Evolutionary conservation across 2,888 invertebrate species (phyloP), one percentile per base, ranked within the genome.

Genomic region (Therioaphis trifolii): DNA sequence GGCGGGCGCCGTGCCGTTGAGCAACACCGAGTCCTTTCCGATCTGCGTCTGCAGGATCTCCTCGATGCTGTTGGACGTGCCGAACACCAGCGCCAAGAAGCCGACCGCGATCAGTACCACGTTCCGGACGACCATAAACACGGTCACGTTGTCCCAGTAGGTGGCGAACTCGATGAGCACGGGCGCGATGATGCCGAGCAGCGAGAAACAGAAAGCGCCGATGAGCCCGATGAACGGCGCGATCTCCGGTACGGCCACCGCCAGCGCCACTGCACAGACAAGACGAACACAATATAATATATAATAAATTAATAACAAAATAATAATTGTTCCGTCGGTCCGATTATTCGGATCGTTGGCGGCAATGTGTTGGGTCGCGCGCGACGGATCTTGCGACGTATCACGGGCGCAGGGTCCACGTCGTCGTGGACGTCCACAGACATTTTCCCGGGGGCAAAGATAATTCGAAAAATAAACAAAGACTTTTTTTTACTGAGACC

Each of bases 131-230:
- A 95, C 90, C 92, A 93, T 95, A 86, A 93, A 91, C 86, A 89
- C 91, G 68, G 90, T 95, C 61, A 95, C 95, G 86, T 92, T 92
- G 84, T 95, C 93, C 95, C 96, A 96, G 88, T 92, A 95, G 0
- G 95, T 95, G 85, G 96, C 91, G 5, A 94, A 91, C 90, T 97
- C 96, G 85, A 98, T 94, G 85, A 94, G 90, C 2, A 92, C 95
- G 1, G 98, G 98, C 75, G 95, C 93, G 82, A 97, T 92, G 52
- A 98, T 92, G 21, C 97, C 97, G 29, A 98, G 91, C 86, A 96
- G 93, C 12, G 97, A 96, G 88, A 96, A 96, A 88, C 96, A 96
- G 88, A 97, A 94, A 66, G 97, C 96, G 86, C 98, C 98, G 86
- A 98, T 96, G 72, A 98, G 91, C 11, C 95, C 94, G 89, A 98